Evolutionary conservation across 2,113 vertebrate species (phyloP), one percentile per base, ranked within the genome.

Genomic region (Lepus americanus): DNA sequence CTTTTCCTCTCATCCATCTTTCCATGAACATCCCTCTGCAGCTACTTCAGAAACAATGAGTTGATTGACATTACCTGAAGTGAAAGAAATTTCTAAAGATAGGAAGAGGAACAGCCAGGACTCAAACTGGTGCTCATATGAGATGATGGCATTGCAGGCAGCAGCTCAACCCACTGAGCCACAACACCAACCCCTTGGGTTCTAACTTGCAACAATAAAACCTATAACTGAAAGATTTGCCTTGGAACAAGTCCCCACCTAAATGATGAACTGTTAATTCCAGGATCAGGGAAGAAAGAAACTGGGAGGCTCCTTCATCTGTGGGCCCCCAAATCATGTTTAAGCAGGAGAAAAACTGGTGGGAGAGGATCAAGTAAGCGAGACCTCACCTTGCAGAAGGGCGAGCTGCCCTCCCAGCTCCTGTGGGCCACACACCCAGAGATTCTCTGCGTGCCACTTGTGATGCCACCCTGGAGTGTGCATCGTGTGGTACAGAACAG

Each of bases 131-230:
- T 59, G 55, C 55, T 59, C 55, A 16, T 59, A 59, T 59, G 55
- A 17, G 17, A 59, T 59, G 55, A 16, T 17, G 17, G 17, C 55
- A 59, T 59, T 59, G 55, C 55, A 59, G 55, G 55, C 55, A 59
- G 55, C 17, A 17, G 13, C 55, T 17, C 55, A 59, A 59, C 12
- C 44, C 17, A 59, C 55, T 59, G 55, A 16, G 17, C 55, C 55
- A 16, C 55, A 59, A 59, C 55, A 59, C 55, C 12, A 17, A 59
- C 55, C 55, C 55, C 55, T 17, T 13, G 55, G 12, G 55, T 59
- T 59, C 17, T 66, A 70, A 81, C 78, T 88, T 81, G 67, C 27
- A 67, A 74, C 89, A 91, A 55, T 76, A n/a, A 94, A 87, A 13
- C 29, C 33, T 27, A 5, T 73, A 78, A 67, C n/a, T 63, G 27